Base-by-base conservation (phyloP, 2,888 invertebrate genomes). In the Micropterix aruncella region DNA sequence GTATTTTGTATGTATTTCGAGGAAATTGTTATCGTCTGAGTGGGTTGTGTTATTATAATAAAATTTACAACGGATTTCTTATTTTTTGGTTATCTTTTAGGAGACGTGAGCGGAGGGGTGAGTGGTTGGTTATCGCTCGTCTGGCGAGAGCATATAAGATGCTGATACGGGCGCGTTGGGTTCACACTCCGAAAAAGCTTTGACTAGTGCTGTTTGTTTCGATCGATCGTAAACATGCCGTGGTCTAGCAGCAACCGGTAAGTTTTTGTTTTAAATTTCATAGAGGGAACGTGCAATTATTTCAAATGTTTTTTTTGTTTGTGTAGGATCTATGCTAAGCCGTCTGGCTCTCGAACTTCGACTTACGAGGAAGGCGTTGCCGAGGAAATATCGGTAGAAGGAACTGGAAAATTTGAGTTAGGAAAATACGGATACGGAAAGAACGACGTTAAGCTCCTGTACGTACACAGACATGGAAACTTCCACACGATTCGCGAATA, bases 351-450 rank as follows among this genome's bases (percentile, higher is more conserved):
- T 7, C 5, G 27, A 27, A 27, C 27, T 5, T 27, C 27, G 5
- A 27, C 27, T 50, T 56, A 58, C 37, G 57, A 53, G 18, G 67
- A 65, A 45, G 53, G 52, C 1, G 42, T 37, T 4, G 43, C 41
- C 27, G 55, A 56, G 50, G 69, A 68, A 12, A 70, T 67, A 12
- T 60, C 69, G 3, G 61, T 61, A 2, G 70, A 70, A 50, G 58
- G 70, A 9, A 66, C 66, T 19, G 70, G 70, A 45, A 66, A 74
- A 46, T 79, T 76, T 57, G 74, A 76, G 55, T 66, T 83, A 46
- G 73, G 74, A 47, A 72, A 79, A 51, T 73, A 79, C 49, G 79
- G 79, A 14, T 83, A 83, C 57, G 88, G 88, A 41, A 88, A 88
- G 64, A 75, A 80, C 58, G 70, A 75, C 52, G 78, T 88, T 3